A percentile compares a stretch with the other conserved stretches of the same genome.
Conservation (phyloP, 2,797 vertebrate genomes). For the Melopsittacus undulatus region DNA sequence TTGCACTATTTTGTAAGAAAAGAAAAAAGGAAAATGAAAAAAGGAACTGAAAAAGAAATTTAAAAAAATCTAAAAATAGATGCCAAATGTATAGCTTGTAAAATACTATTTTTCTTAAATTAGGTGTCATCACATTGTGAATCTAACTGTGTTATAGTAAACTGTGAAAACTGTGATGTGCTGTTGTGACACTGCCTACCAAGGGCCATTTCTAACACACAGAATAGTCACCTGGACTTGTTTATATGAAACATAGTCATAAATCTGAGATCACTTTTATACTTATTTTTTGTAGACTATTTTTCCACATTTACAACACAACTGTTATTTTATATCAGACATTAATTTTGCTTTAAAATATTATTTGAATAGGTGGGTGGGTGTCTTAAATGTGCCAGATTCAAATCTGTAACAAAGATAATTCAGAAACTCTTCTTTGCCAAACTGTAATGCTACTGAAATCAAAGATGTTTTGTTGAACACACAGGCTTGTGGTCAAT, state of each 20-base stretch:
- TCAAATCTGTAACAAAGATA: constrained; percentile 5
- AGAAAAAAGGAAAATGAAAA: constrained; percentile 15
- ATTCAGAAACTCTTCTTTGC: constrained; percentile 32
- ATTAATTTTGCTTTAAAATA: constrained; percentile 74
- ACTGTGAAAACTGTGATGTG: constrained; percentile 67
- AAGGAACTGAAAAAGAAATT: constrained; percentile 12
- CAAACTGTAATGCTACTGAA: constrained; percentile 18
- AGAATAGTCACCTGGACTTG: constrained; percentile 68
- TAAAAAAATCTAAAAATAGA: constrained; percentile 64
- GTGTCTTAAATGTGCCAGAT: constrained; percentile 44
- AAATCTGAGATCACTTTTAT: constrained; percentile 79
- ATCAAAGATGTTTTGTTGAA: constrained; percentile 4
- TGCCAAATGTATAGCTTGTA: constrained; percentile 80
- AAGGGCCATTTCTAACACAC: constrained; percentile 69
- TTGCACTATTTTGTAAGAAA: constrained; percentile 78
- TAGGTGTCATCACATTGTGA: constrained; percentile 70
- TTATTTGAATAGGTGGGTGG: constrained; percentile 62
- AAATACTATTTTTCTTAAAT: constrained; percentile 74
- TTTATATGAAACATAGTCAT: constrained; percentile 76
- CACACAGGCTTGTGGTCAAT: constrained; percentile 18
- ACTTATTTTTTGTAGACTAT: constrained; percentile 82
- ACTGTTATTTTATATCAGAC: constrained; percentile 76
- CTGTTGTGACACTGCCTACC: constrained; percentile 49
- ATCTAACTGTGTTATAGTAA: constrained; percentile 66
- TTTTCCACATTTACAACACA: constrained; percentile 78